These are phyloP conservation scores for Melinaea menophilus DNA, from an alignment of 2,888 invertebrate genomes.

Conservation along the genomic window DNA sequence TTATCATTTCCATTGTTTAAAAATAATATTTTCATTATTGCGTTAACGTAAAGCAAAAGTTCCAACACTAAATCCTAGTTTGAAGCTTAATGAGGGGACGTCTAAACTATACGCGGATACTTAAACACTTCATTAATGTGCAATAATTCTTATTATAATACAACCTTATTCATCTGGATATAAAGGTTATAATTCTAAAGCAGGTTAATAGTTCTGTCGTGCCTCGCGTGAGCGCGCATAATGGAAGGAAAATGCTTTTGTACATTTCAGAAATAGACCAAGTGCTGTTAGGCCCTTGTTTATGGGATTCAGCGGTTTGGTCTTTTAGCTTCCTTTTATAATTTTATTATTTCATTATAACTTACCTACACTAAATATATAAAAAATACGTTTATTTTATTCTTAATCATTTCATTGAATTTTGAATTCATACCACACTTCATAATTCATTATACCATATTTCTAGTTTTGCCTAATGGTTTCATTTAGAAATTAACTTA, in stretches of 20 bases:
- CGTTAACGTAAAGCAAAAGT: neutral
- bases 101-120: constrained; percentile 8
- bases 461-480: no score
- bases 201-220: constrained; percentile 11
- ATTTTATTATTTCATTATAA: neutral
- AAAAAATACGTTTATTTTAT: neutral
- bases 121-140: constrained; percentile 7
- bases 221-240: constrained; percentile 26
- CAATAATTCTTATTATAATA: constrained; percentile 1
- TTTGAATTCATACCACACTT: no score
- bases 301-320: constrained; percentile 5
- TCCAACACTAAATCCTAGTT: constrained; percentile 5
- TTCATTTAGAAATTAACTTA: no score
- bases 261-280: constrained; percentile 27
- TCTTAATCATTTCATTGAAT: neutral
- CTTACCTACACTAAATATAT: neutral
- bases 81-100: constrained; percentile 4
- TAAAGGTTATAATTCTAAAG: constrained; percentile 19
- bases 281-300: constrained; percentile 12
- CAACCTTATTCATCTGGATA: constrained; percentile 8
- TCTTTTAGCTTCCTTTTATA: constrained; percentile 5
- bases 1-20: neutral
- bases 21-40: neutral
- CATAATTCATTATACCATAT: no score
- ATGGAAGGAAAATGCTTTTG: constrained; percentile 29